Percentiles rank a stretch among this genome's conserved stretches.
phyloP scores from a whole-genome alignment of 2,797 vertebrate genomes.

The Gambusia yucatana region DNA sequence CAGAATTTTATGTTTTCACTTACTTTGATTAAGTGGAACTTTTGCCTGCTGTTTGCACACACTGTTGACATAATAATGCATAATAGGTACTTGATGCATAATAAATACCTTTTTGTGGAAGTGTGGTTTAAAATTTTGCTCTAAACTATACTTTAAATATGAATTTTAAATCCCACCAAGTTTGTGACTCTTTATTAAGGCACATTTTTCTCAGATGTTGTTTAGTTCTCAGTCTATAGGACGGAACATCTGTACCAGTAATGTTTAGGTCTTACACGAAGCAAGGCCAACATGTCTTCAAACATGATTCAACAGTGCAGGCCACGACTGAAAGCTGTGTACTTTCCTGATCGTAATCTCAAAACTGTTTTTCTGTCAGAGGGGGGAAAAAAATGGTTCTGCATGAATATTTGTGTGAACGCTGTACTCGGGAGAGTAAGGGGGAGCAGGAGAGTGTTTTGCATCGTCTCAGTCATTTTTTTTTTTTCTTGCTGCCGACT shows the following conservation, averaged over 20 bases:
- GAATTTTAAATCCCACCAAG: conserved; percentile 2
- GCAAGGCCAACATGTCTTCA: conserved; percentile 12
- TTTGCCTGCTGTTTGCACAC: conserved; percentile 24
- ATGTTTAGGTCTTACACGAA: conserved; percentile 3
- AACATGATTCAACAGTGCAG: conserved; percentile 6
- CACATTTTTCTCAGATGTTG: background rate
- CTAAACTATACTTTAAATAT: conserved; percentile 3
- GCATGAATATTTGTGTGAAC: conserved; percentile 5
- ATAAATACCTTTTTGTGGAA: conserved; percentile 11
- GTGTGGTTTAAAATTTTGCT: conserved; percentile 19
- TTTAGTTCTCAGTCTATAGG: background rate
- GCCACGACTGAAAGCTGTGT: conserved; percentile 7
- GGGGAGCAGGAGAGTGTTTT: conserved; percentile 23
- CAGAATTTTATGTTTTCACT: conserved; percentile 21
- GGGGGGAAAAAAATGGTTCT: conserved; percentile 8
- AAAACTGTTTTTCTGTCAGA: conserved; percentile 13
- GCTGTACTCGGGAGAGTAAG: background rate
- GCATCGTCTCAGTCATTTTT: conserved; percentile 35
- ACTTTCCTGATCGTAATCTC: conserved; percentile 7
- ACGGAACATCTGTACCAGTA: background rate
- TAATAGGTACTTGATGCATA: background rate
- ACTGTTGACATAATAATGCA: conserved; percentile 12
- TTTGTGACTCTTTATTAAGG: background rate
- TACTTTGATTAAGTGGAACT: conserved; percentile 28
- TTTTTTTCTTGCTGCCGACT: conserved; percentile 12